Percentiles rank a stretch among this genome's conserved stretches.
phyloP scores from a whole-genome alignment of 2,113 vertebrate species.

The Xenopus borealis region DNA sequence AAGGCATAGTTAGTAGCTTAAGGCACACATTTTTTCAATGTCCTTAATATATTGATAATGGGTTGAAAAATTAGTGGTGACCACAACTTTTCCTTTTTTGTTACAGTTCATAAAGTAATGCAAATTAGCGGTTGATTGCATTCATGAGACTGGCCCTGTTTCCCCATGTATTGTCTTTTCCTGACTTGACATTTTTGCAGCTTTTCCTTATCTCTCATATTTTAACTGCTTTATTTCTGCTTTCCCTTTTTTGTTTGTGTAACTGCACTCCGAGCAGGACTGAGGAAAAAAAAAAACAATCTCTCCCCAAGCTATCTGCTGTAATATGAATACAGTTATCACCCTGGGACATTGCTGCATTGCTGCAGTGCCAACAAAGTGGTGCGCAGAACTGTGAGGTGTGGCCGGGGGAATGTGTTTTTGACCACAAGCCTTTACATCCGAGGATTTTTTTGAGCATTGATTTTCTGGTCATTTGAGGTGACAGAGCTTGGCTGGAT shows the following conservation, averaged over 20 bases:
- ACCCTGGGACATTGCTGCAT: not conserved
- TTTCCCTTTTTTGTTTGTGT: constrained; percentile 1
- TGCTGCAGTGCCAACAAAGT: constrained; percentile 1
- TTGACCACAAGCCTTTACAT: constrained; percentile 18
- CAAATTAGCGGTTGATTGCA: too few relatives aligned
- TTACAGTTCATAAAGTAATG: too few relatives aligned
- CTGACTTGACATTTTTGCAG: not conserved
- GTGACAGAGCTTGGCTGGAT: constrained; percentile 32
- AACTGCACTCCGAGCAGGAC: not conserved
- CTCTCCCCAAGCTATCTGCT: constrained; percentile 8
- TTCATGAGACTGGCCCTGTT: too few relatives aligned
- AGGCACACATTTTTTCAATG: too few relatives aligned
- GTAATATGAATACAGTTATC: constrained; percentile 27
- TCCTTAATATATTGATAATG: too few relatives aligned
- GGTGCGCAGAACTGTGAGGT: constrained; percentile 8
- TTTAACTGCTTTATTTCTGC: not conserved
- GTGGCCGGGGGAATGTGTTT: constrained; percentile 16
- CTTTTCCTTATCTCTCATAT: not conserved
- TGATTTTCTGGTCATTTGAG: constrained; percentile 37
- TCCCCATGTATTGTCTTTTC: not conserved
- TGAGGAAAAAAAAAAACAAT: not conserved
- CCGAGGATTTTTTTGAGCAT: constrained; percentile 11
- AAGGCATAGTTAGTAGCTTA: too few relatives aligned
- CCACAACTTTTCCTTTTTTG: too few relatives aligned
- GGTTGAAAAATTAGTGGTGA: too few relatives aligned